A percentile compares a stretch with the other conserved stretches of the same genome.
phyloP scores from a whole-genome alignment of 2,113 vertebrate genomes.

The Crypturellus undulatus region DNA sequence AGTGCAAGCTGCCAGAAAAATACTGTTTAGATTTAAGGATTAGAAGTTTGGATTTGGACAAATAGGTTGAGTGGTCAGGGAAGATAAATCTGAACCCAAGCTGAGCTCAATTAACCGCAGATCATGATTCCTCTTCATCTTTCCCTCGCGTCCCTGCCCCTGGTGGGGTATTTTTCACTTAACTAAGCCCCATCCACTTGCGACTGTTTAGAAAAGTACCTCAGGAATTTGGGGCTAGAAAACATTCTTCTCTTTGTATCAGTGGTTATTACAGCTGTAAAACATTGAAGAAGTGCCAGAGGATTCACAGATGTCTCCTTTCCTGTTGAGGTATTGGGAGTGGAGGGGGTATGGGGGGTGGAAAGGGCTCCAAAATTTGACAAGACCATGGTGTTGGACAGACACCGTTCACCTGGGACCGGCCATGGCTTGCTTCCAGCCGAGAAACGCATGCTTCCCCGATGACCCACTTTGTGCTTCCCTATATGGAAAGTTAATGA shows the following conservation, averaged over 20 bases:
- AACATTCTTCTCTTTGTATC: constrained; percentile 66
- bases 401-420: constrained; percentile 45
- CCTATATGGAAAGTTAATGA: constrained; percentile 44
- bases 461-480: constrained; percentile 42
- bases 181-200: constrained; percentile 25
- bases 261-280: constrained; percentile 80
- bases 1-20: constrained; percentile 24
- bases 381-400: constrained; percentile 19
- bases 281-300: constrained; percentile 64
- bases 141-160: neutral
- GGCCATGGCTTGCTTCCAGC: constrained; percentile 43
- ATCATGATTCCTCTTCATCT: neutral
- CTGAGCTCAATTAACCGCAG: neutral
- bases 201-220: constrained; percentile 51
- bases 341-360: neutral
- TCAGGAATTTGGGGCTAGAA: constrained; percentile 66
- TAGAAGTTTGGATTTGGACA: constrained; percentile 19
- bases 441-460: neutral
- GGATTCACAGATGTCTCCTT: constrained; percentile 76
- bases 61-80: constrained; percentile 21
- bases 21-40: constrained; percentile 45
- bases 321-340: constrained; percentile 59
- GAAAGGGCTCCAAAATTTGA: neutral
- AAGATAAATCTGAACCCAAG: constrained; percentile 4
- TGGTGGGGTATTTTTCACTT: constrained; percentile 14